These are phyloP conservation scores for Takifugu ocellatus DNA, from an alignment of 2,797 vertebrate genomes.

Conservation along the genomic window DNA sequence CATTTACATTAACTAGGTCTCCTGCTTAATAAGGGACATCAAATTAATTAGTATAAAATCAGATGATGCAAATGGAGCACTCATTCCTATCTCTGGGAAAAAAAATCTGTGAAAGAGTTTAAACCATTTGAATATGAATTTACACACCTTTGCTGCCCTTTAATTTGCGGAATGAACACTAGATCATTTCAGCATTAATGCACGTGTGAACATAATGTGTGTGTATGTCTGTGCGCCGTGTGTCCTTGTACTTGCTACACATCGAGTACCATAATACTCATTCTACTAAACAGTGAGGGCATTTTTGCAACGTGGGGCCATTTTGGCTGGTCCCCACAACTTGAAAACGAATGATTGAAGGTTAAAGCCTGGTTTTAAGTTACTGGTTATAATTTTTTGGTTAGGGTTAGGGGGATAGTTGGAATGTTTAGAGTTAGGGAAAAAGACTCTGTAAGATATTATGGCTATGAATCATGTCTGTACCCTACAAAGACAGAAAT, in stretches of 20 bases:
- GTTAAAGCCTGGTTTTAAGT: too few species aligned
- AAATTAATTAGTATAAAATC: slow-evolving; percentile 78
- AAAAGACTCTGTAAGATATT: too few species aligned
- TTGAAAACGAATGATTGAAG: too few species aligned
- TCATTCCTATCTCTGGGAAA: slow-evolving; percentile 70
- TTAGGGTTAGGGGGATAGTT: too few species aligned
- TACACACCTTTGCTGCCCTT: slow-evolving; percentile 42
- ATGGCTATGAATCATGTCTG: too few species aligned
- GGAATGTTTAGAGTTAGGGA: too few species aligned
- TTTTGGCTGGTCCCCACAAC: too few species aligned
- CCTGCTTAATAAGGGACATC: slow-evolving; percentile 71
- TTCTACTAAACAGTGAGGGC: too few species aligned
- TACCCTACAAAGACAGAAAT: too few species aligned
- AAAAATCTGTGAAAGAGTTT: slow-evolving; percentile 54
- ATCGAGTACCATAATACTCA: too few species aligned
- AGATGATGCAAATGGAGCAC: slow-evolving; percentile 70
- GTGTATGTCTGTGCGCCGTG: not conserved
- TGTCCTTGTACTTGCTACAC: too few species aligned
- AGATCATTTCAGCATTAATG: slow-evolving; percentile 5
- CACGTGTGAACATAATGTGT: not conserved
- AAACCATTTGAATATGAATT: slow-evolving; percentile 30
- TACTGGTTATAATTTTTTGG: not conserved
- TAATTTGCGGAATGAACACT: slow-evolving; percentile 47
- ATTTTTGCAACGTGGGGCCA: too few species aligned
- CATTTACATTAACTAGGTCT: slow-evolving; percentile 74